Evolutionary conservation across 2,113 vertebrate species (phyloP).

Genomic region (Pelobates fuscus): DNA sequence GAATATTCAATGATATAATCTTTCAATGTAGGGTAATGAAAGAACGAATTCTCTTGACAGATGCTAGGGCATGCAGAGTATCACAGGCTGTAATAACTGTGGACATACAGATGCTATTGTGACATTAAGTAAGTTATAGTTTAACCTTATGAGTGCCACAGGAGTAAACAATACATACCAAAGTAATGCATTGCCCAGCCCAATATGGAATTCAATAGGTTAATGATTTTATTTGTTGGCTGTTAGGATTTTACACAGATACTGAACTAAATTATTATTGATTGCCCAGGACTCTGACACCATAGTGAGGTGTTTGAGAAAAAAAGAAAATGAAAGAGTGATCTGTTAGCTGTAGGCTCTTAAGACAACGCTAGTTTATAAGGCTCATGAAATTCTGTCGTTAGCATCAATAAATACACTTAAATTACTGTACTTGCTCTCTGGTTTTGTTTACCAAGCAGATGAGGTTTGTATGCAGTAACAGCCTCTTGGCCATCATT

Average conservation of each 20-base stretch:
- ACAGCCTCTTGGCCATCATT: conserved; percentile 29
- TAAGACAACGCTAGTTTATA: conserved; percentile 39
- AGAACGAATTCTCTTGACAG: too few relatives aligned
- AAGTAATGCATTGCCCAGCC: too few relatives aligned
- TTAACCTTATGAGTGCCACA: not conserved
- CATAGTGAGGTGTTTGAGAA: conserved; percentile 22
- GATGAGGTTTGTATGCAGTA: conserved; percentile 45
- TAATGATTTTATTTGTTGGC: conserved; percentile 31
- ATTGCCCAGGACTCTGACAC: conserved; percentile 42
- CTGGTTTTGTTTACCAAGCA: conserved; percentile 42
- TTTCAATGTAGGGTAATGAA: too few relatives aligned
- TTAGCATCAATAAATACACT: conserved; percentile 49
- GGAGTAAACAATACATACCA: not conserved
- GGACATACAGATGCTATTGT: not conserved
- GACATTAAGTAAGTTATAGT: not conserved
- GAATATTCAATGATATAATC: too few relatives aligned
- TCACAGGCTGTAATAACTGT: not conserved
- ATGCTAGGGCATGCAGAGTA: not conserved
- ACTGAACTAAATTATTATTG: conserved; percentile 49
- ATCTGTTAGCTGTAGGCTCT: conserved; percentile 40
- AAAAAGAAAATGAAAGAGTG: conserved; percentile 39
- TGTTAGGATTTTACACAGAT: conserved; percentile 35
- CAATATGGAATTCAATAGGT: not conserved
- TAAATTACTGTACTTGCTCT: conserved; percentile 43
- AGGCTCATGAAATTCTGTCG: conserved; percentile 40